Conservation (phyloP, 92 coral and sea anemone species). For the Plumapathes pennacea region DNA sequence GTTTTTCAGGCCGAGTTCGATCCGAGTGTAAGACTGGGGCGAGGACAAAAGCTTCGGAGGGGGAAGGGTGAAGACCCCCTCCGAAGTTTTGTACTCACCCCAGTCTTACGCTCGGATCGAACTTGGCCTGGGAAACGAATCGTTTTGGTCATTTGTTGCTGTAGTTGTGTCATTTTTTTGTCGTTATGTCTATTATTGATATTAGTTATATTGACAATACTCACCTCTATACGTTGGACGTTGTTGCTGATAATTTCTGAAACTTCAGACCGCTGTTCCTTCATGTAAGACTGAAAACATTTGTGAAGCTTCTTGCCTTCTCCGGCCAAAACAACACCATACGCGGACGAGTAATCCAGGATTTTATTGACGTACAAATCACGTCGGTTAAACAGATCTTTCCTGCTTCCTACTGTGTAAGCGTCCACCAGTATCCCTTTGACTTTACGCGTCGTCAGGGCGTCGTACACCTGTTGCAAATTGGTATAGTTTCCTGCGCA, state of each 20-base stretch:
- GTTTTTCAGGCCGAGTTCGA: no score
- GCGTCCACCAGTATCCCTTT: slow-evolving; percentile 90
- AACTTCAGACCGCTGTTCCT: slow-evolving; percentile 79
- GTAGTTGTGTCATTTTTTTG: not conserved
- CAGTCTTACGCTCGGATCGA: no score
- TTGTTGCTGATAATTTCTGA: slow-evolving; percentile 73
- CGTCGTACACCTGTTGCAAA: slow-evolving; percentile 72
- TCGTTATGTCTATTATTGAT: not conserved
- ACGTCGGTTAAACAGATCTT: slow-evolving; percentile 61
- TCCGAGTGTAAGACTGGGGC: no score
- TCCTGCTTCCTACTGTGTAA: slow-evolving; percentile 83
- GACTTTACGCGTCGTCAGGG: slow-evolving; percentile 77
- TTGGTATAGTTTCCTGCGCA: no score
- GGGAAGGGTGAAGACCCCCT: no score
- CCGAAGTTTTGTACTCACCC: no score
- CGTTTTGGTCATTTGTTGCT: not conserved
- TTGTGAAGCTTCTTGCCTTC: slow-evolving; percentile 89
- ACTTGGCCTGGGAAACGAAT: not conserved
- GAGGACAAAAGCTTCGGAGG: no score
- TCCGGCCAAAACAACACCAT: slow-evolving; percentile 90
- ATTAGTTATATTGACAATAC: no score
- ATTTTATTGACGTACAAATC: slow-evolving; percentile 80
- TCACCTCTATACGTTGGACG: slow-evolving; percentile 76
- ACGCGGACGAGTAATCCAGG: slow-evolving; percentile 81
- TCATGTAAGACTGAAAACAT: slow-evolving; percentile 72